Evolutionary conservation across 2,797 vertebrate species (phyloP), one percentile per base, ranked within the genome.

Genomic region (Galagoides demidoff): DNA sequence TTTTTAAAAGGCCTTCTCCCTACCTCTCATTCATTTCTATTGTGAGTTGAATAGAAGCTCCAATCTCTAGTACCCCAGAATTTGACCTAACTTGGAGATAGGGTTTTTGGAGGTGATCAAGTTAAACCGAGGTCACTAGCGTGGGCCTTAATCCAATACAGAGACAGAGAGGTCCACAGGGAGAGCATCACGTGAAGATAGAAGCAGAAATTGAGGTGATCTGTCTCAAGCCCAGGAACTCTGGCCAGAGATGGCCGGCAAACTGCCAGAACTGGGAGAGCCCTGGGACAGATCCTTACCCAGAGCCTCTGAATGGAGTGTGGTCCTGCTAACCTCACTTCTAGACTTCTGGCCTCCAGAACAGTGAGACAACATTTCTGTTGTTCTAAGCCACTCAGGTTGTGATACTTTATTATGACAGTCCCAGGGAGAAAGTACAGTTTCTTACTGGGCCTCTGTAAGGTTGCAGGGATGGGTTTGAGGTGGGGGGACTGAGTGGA

Each of bases 301-400:
- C 8, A 4, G 43, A 0, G 0, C 12, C 77, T 90, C 64, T 20
- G 22, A 29, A 31, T 14, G 23, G 49, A 39, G 13, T 10, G 17
- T 0, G 22, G 19, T 31, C 68, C 59, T 73, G 55, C 52, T 31
- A 12, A 29, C 25, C 57, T 31, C 22, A 3, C 23, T 57, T 71
- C 74, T n/a, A 31, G 64, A 63, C 55, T 43, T 25, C 29, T 12
- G 27, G 5, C 39, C 22, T 86, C 55, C 64, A 71, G 57, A 79
- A 66, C 31, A 4, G 4, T 45, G 79, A 45, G 55, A 25, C 10
- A 34, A 37, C n/a, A 3, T 27, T 23, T 61, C 82, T 59, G 8
- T 45, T n/a, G 25, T 66, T n/a, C 66, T 76, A 83, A 85, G 78
- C 16, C 37, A 52, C 29, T 31, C 19, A 2, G 74, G 12, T 78